phyloP scores from a whole-genome alignment of 2,888 invertebrate species.

The Cataglyphis livida region DNA sequence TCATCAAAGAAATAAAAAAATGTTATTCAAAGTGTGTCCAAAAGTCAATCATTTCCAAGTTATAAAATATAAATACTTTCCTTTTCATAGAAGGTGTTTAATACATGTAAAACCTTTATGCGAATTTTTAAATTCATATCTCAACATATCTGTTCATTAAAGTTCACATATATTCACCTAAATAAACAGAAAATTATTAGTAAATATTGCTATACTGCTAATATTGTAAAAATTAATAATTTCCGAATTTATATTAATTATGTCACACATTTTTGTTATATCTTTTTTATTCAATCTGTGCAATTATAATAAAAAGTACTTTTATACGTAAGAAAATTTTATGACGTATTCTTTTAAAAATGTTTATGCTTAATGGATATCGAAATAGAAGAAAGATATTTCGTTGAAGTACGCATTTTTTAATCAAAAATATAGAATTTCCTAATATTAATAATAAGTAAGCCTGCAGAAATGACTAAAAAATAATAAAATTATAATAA shows the following conservation, averaged over 20 bases:
- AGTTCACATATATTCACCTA: not conserved
- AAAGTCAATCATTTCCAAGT: not conserved
- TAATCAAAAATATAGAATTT: not conserved
- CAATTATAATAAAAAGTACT: not conserved
- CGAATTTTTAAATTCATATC: too few species aligned
- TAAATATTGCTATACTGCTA: not conserved
- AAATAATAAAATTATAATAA: constrained; percentile 1
- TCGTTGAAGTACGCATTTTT: not conserved
- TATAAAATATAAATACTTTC: not conserved
- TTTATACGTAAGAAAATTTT: not conserved
- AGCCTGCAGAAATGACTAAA: not conserved
- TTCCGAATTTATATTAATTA: not conserved
- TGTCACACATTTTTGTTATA: not conserved
- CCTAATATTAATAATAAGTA: not conserved
- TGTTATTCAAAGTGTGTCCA: not conserved
- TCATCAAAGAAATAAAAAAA: not conserved
- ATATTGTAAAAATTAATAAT: not conserved
- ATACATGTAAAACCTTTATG: not conserved
- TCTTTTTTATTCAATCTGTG: not conserved
- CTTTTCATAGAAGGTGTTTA: not conserved
- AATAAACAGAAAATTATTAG: not conserved
- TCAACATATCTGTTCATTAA: not conserved
- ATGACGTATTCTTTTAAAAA: not conserved
- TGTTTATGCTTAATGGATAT: not conserved
- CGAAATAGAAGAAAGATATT: not conserved